These are phyloP conservation scores for Corythoichthys haematopterus DNA, from an alignment of 2,113 vertebrate species.

Conservation along the genomic window DNA sequence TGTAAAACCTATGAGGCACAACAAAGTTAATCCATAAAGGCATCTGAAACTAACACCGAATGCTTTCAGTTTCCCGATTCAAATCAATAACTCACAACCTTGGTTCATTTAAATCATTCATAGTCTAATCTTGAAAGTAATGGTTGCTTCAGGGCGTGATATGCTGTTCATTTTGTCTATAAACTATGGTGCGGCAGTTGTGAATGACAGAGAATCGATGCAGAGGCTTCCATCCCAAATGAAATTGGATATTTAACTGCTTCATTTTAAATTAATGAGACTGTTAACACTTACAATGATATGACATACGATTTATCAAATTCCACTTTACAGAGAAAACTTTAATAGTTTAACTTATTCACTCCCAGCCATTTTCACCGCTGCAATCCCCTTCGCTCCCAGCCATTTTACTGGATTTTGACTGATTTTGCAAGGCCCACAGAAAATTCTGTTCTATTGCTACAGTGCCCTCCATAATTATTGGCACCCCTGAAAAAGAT, in stretches of 20 bases:
- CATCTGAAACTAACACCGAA: conserved; percentile 31
- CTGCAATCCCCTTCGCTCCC: too few relatives aligned
- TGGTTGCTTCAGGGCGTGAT: conserved; percentile 49
- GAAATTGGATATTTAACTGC: conserved; percentile 48
- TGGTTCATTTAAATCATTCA: conserved; percentile 65
- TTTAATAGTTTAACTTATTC: too few relatives aligned
- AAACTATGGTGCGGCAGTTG: conserved; percentile 49
- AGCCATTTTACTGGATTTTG: too few relatives aligned
- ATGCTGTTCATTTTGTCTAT: conserved; percentile 48
- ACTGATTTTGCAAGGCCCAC: too few relatives aligned
- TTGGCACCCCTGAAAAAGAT: too few relatives aligned
- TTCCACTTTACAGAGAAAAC: conserved; percentile 31
- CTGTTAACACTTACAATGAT: conserved; percentile 17
- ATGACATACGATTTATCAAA: conserved; percentile 40
- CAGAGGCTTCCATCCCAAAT: conserved; percentile 23
- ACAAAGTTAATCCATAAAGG: conserved; percentile 45
- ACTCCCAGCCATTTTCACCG: too few relatives aligned
- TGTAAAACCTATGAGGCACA: conserved; percentile 33
- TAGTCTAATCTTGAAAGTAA: conserved; percentile 63
- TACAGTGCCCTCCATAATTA: too few relatives aligned
- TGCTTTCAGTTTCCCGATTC: conserved; percentile 52
- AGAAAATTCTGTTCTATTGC: too few relatives aligned
- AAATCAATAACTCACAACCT: conserved; percentile 54
- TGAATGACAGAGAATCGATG: conserved; percentile 58
- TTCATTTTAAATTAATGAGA: conserved; percentile 49